Percentiles rank a stretch among this genome's conserved stretches.
Conservation (phyloP, 2,888 invertebrate species). For the Heliconius erato region DNA sequence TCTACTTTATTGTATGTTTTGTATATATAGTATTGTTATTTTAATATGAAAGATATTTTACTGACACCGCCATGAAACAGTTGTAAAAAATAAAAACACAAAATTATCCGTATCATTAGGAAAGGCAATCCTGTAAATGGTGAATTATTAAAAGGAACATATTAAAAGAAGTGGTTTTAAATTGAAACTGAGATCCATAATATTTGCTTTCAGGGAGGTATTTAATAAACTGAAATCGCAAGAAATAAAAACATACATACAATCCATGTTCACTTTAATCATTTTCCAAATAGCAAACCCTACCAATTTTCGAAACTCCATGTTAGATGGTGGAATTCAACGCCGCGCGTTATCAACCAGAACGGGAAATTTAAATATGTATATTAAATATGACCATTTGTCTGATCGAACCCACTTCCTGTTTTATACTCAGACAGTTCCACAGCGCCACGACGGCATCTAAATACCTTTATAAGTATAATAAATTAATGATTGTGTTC, state of each 20-base stretch:
- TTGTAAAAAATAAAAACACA: too few species aligned
- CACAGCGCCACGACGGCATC: too few species aligned
- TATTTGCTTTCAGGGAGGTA: not conserved
- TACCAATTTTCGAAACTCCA: not conserved
- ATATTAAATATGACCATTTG: not conserved
- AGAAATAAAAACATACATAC: too few species aligned
- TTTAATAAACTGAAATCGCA: too few species aligned
- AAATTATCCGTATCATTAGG: not conserved
- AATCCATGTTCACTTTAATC: not conserved
- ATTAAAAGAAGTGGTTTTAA: not conserved
- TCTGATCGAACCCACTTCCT: too few species aligned
- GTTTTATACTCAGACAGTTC: too few species aligned
- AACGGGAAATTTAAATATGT: not conserved
- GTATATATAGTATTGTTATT: too few species aligned
- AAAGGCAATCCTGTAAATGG: not conserved
- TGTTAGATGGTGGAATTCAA: not conserved
- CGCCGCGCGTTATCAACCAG: not conserved
- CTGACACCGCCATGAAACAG: too few species aligned
- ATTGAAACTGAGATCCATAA: not conserved
- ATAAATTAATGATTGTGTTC: constrained; percentile 51
- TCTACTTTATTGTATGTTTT: too few species aligned
- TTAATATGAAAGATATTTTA: too few species aligned
- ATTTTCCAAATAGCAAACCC: not conserved
- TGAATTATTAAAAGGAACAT: not conserved
- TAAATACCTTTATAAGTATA: not conserved